Base-by-base conservation (phyloP, 1,140 invertebrate genomes). In the Condylostylus longicornis region DNA sequence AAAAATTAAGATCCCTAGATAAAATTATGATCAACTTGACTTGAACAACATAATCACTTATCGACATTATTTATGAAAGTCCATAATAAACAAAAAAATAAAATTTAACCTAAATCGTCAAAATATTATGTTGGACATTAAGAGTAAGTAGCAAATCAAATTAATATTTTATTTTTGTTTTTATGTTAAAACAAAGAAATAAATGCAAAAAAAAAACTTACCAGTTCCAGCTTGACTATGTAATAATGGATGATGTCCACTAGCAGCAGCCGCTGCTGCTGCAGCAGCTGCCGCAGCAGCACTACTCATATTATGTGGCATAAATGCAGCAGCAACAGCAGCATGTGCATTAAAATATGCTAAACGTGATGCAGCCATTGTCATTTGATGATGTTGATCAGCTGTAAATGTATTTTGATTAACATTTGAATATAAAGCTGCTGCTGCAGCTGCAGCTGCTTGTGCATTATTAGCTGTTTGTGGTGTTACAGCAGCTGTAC, bases 341-440 rank as follows among this genome's bases (percentile, higher is more conserved):
- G 82, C 82, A 56, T 85, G 82, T 20, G 82, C 81, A 62, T 86
- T 85, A 52, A 85, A 78, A 48, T 84, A 84, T n/a, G 80, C 80
- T 68, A 83, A 82, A 42, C 81, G 64, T 40, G 75, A 78, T 28
- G 81, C 79, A 43, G 75, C 75, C 59, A 72, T 61, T 20, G 72
- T 71, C 55, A 75, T 70, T 42, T 71, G 68, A 40, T 70, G 69
- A 43, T 70, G 68, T 40, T 67, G 48, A 44, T 23, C 56, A 53
- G 18, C 50, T 44, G 33, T 38, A 35, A 40, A 62, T 53, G 31
- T 60, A 47, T 49, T 57, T 61, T 6, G 61, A 17, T 7, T 13
- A 8, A 31, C 29, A 17, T 13, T 31, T 10, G 29, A 13, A 41
- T 18, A 61, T 54, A 13, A 57, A 44, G 14, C 40, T 44, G 19